These are phyloP conservation scores for Podarcis cretensis DNA, from an alignment of 2,113 vertebrate genomes.

Conservation along the genomic window DNA sequence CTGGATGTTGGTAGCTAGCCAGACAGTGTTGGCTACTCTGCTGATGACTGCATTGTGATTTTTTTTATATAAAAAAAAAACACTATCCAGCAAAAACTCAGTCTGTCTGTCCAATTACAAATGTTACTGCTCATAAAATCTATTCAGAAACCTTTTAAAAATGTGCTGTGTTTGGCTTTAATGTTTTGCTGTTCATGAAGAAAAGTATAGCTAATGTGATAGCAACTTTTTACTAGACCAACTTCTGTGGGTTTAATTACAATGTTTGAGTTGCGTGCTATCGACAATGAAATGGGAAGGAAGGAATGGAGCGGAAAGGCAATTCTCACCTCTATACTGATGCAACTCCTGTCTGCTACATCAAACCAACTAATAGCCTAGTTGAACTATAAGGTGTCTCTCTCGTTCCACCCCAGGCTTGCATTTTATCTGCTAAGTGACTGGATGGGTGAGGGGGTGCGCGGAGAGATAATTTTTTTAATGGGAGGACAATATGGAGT, in stretches of 20 bases:
- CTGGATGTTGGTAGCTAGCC: constrained; percentile 7
- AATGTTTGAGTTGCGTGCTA: not conserved
- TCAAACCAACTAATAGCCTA: not conserved
- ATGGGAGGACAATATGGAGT: too few relatives aligned
- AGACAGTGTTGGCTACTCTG: not conserved
- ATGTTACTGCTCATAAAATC: not conserved
- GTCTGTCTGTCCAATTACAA: not conserved
- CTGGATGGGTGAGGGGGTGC: too few relatives aligned
- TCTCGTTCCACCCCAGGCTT: not conserved
- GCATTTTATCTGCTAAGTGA: not conserved
- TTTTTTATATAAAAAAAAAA: not conserved
- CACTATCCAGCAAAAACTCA: not conserved
- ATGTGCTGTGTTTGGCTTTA: not conserved
- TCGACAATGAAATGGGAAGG: not conserved
- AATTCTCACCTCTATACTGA: not conserved
- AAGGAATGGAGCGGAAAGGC: not conserved
- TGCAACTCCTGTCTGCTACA: not conserved
- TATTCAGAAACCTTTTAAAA: not conserved
- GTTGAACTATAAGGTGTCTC: not conserved
- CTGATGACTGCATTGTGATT: not conserved
- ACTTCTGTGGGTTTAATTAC: not conserved
- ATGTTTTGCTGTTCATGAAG: not conserved
- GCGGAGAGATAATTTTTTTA: too few relatives aligned
- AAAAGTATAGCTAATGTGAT: not conserved
- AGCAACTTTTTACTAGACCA: not conserved